phyloP scores from a whole-genome alignment of 2,888 invertebrate genomes.

The Reticulitermes lucifugus region DNA sequence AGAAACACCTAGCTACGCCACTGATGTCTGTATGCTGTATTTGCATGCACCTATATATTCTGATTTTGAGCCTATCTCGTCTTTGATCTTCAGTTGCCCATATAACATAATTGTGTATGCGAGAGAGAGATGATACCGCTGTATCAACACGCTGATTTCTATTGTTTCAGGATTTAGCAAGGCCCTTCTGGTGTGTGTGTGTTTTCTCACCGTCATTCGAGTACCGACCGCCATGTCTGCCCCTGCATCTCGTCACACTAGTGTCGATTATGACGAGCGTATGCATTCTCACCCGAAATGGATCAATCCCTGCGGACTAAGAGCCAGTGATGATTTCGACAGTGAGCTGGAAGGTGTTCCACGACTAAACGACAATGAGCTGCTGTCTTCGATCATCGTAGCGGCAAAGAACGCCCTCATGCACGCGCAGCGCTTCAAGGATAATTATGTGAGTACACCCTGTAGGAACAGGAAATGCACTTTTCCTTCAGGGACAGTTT shows the following conservation, averaged over 20 bases:
- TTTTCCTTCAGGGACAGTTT: too few relatives aligned
- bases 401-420: conserved; percentile 64
- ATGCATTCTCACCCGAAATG: conserved; percentile 61
- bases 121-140: too few relatives aligned
- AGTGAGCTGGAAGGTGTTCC: conserved; percentile 50
- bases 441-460: conserved; percentile 65
- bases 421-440: conserved; percentile 63
- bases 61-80: too few relatives aligned
- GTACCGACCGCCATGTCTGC: conserved; percentile 61
- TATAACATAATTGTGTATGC: too few relatives aligned
- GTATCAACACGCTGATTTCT: not conserved
- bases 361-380: conserved; percentile 58
- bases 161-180: conserved; percentile 64
- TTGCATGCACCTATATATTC: too few relatives aligned
- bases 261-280: conserved; percentile 9
- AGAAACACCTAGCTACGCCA: too few relatives aligned
- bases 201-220: conserved; percentile 61
- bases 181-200: conserved; percentile 62
- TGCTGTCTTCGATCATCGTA: conserved; percentile 63
- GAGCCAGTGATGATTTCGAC: conserved; percentile 45
- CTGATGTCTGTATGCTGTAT: too few relatives aligned
- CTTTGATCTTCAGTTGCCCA: too few relatives aligned
- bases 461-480: too few relatives aligned
- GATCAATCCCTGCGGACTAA: conserved; percentile 67
- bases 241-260: conserved; percentile 56